Evolutionary conservation across 2,113 vertebrate genomes (phyloP), one percentile per base, ranked within the genome.

Genomic region (Notothenia coriiceps): DNA sequence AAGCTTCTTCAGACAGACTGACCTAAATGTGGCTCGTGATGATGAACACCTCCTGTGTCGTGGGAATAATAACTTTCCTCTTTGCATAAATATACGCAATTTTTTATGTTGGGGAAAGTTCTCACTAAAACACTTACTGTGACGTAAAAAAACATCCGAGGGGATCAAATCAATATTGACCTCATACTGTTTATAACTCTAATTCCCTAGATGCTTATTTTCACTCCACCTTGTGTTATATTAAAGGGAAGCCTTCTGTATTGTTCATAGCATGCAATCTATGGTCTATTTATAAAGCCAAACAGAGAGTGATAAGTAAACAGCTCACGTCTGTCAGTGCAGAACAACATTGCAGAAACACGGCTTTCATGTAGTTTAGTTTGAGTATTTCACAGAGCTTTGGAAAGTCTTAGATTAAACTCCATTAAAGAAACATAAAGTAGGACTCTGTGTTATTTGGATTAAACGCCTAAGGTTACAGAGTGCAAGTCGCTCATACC

Each of bases 291-390:
- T 72, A 64, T 59, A 74, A 83, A 84, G 73, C 57, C 3, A 29
- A 29, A 29, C 29, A 25, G 46, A 40, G 13, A 80, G 65, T 17
- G 22, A 43, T 59, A 51, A 60, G 49, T 35, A 68, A 65, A 54
- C 62, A 55, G 46, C 69, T 86, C 65, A 77, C 1, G 15, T 56
- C 70, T 77, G 25, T 59, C 60, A 17, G 65, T 60, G 74, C 44
- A 25, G 20, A 71, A 68, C 60, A 69, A 63, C 15, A 40, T 46
- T 13, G 50, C n/a, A 11, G 54, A 40, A 40, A 40, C 5, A 7
- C 35, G 35, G 35, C 35, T 64, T 77, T 72, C 7, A 15, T 59
- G 57, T 54, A 25, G 77, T 10, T 77, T 40, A 40, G 35, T 40
- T 46, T 69, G 6, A 11, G 18, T 46, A 13, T 60, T 56, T 52